Percentiles rank a stretch among this genome's conserved stretches.
Evolutionary conservation across 2,797 vertebrate genomes (phyloP).

Genomic region (Leptodactylus fallax): DNA sequence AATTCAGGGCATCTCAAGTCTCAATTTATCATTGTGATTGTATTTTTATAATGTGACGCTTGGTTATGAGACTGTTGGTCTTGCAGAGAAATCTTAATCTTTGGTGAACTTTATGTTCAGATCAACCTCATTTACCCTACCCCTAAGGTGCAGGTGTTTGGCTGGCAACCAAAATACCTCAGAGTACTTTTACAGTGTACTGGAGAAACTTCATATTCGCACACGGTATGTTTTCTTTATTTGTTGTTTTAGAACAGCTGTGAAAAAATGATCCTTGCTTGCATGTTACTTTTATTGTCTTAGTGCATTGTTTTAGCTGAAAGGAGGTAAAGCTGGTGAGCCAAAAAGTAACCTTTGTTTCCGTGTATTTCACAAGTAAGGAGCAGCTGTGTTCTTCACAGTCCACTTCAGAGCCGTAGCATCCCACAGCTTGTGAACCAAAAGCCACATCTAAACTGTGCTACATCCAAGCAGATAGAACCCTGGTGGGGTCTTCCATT

Average conservation of each 20-base stretch:
- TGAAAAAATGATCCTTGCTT: constrained; percentile 65
- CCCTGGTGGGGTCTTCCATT: constrained; percentile 68
- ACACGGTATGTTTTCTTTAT: constrained; percentile 3
- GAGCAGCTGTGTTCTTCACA: constrained; percentile 66
- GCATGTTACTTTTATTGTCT: constrained; percentile 39
- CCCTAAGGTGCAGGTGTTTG: constrained; percentile 65
- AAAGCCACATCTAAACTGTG: constrained; percentile 74
- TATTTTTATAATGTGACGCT: neutral
- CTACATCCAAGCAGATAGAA: constrained; percentile 70
- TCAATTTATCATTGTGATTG: neutral
- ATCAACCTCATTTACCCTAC: constrained; percentile 45
- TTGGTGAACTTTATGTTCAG: constrained; percentile 28
- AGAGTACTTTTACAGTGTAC: constrained; percentile 35
- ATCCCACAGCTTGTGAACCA: constrained; percentile 66
- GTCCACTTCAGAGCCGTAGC: constrained; percentile 54
- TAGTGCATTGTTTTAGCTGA: constrained; percentile 58
- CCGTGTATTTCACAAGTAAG: constrained; percentile 63
- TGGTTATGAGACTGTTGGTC: neutral
- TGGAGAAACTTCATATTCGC: constrained; percentile 52
- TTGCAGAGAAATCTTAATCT: constrained; percentile 36
- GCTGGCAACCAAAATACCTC: constrained; percentile 63
- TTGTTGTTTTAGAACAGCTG: constrained; percentile 70
- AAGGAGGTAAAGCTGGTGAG: constrained; percentile 52
- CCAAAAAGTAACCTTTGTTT: constrained; percentile 71
- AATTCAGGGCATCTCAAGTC: neutral